These are phyloP conservation scores for Hirtodrosophila confusa DNA, from an alignment of 2,888 invertebrate species.

Conservation along the genomic window DNA sequence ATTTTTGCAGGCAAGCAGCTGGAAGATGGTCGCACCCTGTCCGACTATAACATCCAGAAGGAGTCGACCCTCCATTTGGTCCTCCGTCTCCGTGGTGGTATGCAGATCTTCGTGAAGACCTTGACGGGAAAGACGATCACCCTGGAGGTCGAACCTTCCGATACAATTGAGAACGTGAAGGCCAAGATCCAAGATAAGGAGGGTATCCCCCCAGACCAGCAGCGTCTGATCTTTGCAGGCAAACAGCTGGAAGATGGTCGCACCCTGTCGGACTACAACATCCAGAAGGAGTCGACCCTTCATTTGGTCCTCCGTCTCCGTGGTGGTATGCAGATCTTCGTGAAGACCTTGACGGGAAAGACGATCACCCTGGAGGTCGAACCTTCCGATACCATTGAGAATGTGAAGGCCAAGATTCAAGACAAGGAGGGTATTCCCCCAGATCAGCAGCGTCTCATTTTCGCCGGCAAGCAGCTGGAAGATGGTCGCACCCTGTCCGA, in stretches of 20 bases:
- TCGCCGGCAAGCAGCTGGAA: slow-evolving; percentile 70
- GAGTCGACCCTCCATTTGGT: slow-evolving; percentile 86
- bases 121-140: slow-evolving; percentile 77
- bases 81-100: slow-evolving; percentile 93
- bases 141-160: slow-evolving; percentile 68
- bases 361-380: slow-evolving; percentile 73
- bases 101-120: slow-evolving; percentile 79
- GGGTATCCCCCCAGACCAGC: slow-evolving; percentile 79
- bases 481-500: slow-evolving; percentile 65
- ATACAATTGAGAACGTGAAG: slow-evolving; percentile 77
- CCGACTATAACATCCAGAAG: slow-evolving; percentile 86
- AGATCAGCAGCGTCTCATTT: slow-evolving; percentile 74
- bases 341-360: slow-evolving; percentile 71
- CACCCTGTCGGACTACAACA: slow-evolving; percentile 88
- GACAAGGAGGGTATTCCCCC: slow-evolving; percentile 77
- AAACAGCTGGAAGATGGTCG: slow-evolving; percentile 90
- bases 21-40: slow-evolving; percentile 94
- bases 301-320: slow-evolving; percentile 93
- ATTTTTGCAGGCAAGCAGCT: slow-evolving; percentile 80
- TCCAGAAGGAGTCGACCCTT: slow-evolving; percentile 71
- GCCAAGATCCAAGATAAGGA: slow-evolving; percentile 79
- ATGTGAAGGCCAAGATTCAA: slow-evolving; percentile 75
- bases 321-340: slow-evolving; percentile 89
- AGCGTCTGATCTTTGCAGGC: slow-evolving; percentile 77
- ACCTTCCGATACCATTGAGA: slow-evolving; percentile 65